Percentiles rank a stretch among this genome's conserved stretches.
These are phyloP conservation scores for Sprattus sprattus DNA, from an alignment of 2,113 vertebrate genomes.

Conservation along the genomic window DNA sequence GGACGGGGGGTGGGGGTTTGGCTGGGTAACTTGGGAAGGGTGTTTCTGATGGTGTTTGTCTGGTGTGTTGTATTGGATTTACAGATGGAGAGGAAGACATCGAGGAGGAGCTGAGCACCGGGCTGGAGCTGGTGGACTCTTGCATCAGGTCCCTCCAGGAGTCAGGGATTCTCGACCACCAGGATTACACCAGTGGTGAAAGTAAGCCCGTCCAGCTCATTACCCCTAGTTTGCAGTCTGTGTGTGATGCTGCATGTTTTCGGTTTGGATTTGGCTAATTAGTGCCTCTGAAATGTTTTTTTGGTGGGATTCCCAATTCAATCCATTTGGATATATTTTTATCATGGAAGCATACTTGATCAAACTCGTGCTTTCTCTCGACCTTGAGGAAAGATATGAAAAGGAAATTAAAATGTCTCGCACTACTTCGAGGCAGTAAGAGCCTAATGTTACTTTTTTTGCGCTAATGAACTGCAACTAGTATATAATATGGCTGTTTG, in stretches of 20 bases:
- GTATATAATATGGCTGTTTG: neutral
- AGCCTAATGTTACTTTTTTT: neutral
- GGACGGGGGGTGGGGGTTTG: neutral
- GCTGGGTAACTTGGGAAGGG: neutral
- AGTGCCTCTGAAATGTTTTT: neutral
- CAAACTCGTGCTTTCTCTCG: neutral
- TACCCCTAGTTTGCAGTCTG: neutral
- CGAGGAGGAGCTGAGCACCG: constrained; percentile 96
- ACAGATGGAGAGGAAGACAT: constrained; percentile 95
- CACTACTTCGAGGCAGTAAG: neutral
- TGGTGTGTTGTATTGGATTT: constrained; percentile 24
- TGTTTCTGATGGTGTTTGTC: neutral
- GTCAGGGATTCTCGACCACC: constrained; percentile 92
- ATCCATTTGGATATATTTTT: neutral
- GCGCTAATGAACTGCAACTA: neutral
- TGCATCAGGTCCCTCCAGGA: constrained; percentile 96
- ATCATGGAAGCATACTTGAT: neutral
- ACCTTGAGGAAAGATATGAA: neutral
- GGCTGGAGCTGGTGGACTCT: constrained; percentile 95
- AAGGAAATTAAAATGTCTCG: neutral
- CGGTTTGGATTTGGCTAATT: neutral
- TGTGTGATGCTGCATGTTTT: neutral
- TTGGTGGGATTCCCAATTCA: neutral
- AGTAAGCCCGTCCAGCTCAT: constrained; percentile 71
- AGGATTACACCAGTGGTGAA: constrained; percentile 83